phyloP scores from a whole-genome alignment of 2,797 vertebrate genomes.

The Buphagus erythrorhynchus region DNA sequence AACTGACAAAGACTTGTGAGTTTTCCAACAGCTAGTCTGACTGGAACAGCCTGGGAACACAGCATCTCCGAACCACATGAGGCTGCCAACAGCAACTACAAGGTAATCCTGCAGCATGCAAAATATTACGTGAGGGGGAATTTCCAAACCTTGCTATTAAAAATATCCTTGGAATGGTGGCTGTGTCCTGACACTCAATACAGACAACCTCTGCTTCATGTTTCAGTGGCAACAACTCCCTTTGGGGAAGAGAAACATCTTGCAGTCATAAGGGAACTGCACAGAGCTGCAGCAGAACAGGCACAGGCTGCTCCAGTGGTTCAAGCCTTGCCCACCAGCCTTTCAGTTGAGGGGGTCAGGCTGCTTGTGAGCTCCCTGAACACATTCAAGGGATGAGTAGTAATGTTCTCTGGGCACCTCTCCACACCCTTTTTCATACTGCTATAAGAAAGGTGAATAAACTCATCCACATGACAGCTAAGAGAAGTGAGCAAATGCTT shows the following conservation, averaged over 20 bases:
- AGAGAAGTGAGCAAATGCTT: neutral
- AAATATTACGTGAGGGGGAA: neutral
- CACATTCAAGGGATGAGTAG: neutral
- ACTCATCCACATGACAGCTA: neutral
- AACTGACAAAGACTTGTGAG: neutral
- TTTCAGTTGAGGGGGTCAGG: neutral
- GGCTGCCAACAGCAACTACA: neutral
- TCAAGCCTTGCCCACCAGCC: neutral
- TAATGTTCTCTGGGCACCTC: neutral
- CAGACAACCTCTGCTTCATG: neutral
- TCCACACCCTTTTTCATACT: neutral
- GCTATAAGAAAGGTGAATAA: neutral
- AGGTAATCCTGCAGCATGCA: neutral
- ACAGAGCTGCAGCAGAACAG: neutral
- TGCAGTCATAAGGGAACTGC: neutral
- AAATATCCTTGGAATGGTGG: neutral
- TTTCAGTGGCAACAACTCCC: neutral
- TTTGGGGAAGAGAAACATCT: neutral
- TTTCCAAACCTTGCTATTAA: neutral
- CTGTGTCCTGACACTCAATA: neutral
- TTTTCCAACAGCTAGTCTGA: neutral
- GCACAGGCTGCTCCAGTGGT: neutral
- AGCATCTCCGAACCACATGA: neutral
- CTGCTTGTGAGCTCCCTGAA: neutral
- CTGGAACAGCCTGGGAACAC: neutral